A percentile compares a stretch with the other conserved stretches of the same genome.
Conservation (phyloP, 2,888 invertebrate species). For the Oscheius sp. region DNA sequence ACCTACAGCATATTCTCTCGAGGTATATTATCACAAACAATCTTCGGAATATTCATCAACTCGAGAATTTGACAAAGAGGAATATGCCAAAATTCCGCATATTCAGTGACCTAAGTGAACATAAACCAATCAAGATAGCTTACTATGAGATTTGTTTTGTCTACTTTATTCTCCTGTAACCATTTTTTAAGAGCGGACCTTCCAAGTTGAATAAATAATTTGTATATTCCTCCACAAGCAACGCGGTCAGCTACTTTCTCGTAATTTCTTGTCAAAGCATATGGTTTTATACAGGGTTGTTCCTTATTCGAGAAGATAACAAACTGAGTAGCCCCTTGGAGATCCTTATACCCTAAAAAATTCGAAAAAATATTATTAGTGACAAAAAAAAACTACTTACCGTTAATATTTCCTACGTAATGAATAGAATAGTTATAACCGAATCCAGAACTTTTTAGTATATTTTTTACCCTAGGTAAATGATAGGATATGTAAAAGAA, state of each 20-base stretch:
- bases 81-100: conserved; percentile 22
- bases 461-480: neutral
- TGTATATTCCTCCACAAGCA: neutral
- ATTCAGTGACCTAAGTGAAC: conserved; percentile 3
- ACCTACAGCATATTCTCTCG: neutral
- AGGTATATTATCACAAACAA: neutral
- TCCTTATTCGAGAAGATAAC: conserved; percentile 2
- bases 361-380: neutral
- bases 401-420: conserved; percentile 25
- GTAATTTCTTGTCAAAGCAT: neutral
- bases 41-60: conserved; percentile 1
- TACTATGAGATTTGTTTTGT: neutral
- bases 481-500: neutral
- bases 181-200: conserved; percentile 3
- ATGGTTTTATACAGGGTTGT: neutral
- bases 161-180: neutral
- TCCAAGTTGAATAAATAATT: neutral
- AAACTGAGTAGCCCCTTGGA: conserved; percentile 27
- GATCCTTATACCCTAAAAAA: conserved; percentile 12
- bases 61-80: neutral
- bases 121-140: neutral
- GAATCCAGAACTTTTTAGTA: neutral
- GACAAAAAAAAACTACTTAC: neutral
- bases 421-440: neutral
- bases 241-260: conserved; percentile 3